Evolutionary conservation across 2,113 vertebrate species (phyloP), one percentile per base, ranked within the genome.

Genomic region (Petaurus breviceps): DNA sequence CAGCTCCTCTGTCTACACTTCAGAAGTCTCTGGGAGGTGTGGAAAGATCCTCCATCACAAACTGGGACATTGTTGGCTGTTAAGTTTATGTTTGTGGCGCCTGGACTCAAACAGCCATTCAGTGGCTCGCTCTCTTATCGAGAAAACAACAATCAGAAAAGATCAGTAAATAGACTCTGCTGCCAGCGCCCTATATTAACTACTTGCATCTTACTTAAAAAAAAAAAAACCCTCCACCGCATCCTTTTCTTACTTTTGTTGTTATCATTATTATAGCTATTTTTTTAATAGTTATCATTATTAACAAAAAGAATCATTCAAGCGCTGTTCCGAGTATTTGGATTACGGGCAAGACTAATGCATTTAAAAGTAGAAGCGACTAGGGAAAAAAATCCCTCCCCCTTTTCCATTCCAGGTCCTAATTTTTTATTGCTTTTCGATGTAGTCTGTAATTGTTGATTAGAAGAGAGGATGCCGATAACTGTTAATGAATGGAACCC

Each of bases 31-130:
- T 19, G 90, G 97, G 98, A 98, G 98, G 98, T 98, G 99, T 98
- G 97, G 98, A 98, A 97, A 98, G 98, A 98, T 98, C 98, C 98
- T 98, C 98, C 98, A 98, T 98, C 98, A 98, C 52, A 90, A 95
- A 95, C 97, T 51, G 97, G 97, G 98, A 98, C 98, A 96, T 96
- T 98, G 98, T 97, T 97, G 98, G 98, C 98, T 98, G 98, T 98
- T 98, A 98, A 98, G 98, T 98, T 98, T 98, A 98, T 98, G 98
- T 98, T 99, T 98, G 98, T 99, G 99, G 99, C 99, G 99, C 99
- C 99, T 99, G 97, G 96, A 96, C 98, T 98, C 98, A 98, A 98
- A 98, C 98, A 98, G 98, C 98, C 98, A 97, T 98, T 98, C 98
- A 98, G 98, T 98, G 99, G 98, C 98, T 98, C 96, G 97, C 98